Conservation (phyloP, 2,888 invertebrate genomes). For the Acanthosepion lycidas region DNA sequence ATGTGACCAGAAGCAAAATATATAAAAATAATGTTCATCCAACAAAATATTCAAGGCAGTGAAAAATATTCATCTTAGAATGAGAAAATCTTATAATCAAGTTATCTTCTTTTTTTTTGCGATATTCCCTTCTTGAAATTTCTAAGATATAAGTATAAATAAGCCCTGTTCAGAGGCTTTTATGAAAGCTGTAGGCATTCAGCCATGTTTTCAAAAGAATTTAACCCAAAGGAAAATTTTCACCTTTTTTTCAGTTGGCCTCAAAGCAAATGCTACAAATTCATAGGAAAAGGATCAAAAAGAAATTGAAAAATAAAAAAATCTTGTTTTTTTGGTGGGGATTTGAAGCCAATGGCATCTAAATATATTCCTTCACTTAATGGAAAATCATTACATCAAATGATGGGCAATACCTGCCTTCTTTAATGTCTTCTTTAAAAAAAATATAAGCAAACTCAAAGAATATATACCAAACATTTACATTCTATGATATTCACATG, state of each 20-base stretch:
- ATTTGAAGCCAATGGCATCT: background rate
- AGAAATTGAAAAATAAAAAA: background rate
- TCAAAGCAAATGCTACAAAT: background rate
- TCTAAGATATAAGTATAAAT: too few relatives aligned
- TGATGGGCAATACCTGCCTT: background rate
- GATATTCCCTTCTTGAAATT: too few relatives aligned
- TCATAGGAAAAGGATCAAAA: background rate
- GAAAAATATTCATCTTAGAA: too few relatives aligned
- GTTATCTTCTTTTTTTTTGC: too few relatives aligned
- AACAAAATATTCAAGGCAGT: too few relatives aligned
- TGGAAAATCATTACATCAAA: background rate
- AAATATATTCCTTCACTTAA: background rate
- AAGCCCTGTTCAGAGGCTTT: background rate
- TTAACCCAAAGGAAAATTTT: background rate
- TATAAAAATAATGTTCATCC: too few relatives aligned
- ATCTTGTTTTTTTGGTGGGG: background rate
- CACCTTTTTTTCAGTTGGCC: background rate
- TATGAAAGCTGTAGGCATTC: background rate
- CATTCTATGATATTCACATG: background rate
- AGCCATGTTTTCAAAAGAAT: background rate
- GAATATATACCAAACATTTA: background rate
- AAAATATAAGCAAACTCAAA: background rate
- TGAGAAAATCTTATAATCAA: too few relatives aligned
- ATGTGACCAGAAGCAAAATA: too few relatives aligned
- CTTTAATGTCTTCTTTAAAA: background rate